phyloP scores from a whole-genome alignment of 2,113 vertebrate genomes.

The Monarcha castaneiventris region DNA sequence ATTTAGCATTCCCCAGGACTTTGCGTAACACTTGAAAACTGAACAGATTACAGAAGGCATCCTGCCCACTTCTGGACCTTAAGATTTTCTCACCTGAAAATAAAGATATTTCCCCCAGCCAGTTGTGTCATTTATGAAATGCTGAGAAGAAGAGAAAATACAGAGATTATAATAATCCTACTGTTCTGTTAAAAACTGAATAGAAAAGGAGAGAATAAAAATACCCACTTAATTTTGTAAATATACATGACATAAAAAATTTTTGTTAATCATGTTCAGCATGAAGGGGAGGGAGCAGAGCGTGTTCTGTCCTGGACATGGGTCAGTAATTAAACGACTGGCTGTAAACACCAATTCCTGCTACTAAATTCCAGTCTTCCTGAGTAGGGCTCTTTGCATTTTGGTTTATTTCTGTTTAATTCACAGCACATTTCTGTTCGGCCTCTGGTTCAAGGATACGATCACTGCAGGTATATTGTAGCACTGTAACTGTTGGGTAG shows the following conservation, averaged over 20 bases:
- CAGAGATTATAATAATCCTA: background rate
- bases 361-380: background rate
- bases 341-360: background rate
- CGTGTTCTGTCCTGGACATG: background rate
- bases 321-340: background rate
- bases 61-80: background rate
- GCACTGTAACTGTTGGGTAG: constrained; percentile 4
- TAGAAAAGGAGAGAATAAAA: background rate
- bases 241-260: background rate
- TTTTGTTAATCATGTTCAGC: background rate
- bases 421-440: constrained; percentile 15
- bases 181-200: background rate
- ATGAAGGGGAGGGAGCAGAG: background rate
- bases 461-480: background rate
- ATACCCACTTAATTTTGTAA: background rate
- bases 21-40: background rate
- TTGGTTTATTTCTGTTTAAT: constrained; percentile 50
- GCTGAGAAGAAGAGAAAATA: background rate
- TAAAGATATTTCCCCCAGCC: background rate
- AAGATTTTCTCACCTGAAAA: background rate
- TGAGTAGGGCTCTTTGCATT: background rate
- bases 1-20: background rate
- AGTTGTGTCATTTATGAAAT: background rate
- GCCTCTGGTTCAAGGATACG: constrained; percentile 39
- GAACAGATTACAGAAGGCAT: background rate